Evolutionary conservation across 2,113 vertebrate species (phyloP).

Genomic region (Pardalotus punctatus): DNA sequence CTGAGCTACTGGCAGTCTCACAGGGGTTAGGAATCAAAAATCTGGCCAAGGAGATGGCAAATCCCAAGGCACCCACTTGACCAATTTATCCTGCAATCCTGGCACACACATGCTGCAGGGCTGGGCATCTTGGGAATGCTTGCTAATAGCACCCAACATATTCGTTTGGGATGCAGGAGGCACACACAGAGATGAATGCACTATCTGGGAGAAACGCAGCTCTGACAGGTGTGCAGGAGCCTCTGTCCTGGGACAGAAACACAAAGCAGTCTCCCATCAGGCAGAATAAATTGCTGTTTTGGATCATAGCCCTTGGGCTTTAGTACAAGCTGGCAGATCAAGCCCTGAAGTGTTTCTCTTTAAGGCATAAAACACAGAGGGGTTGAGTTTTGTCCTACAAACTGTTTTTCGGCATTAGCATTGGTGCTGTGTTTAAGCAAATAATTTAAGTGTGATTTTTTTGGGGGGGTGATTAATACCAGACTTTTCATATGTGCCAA

Average conservation of each 20-base stretch:
- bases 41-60: background rate
- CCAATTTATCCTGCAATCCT: background rate
- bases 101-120: background rate
- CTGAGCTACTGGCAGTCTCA: background rate
- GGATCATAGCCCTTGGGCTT: background rate
- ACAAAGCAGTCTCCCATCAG: background rate
- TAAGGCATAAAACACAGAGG: background rate
- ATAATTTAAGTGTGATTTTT: background rate
- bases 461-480: background rate
- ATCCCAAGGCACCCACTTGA: background rate
- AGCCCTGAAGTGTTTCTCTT: background rate
- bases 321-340: background rate
- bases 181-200: background rate
- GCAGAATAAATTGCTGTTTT: background rate
- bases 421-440: background rate
- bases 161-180: background rate
- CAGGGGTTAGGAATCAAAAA: background rate
- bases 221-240: background rate
- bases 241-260: background rate
- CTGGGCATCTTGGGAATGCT: background rate
- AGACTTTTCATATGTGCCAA: background rate
- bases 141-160: background rate
- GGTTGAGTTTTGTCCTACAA: background rate
- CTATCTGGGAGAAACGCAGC: background rate
- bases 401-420: background rate